Evolutionary conservation across 2,888 invertebrate species (phyloP).

Genomic region (Drosophila kanekoi): DNA sequence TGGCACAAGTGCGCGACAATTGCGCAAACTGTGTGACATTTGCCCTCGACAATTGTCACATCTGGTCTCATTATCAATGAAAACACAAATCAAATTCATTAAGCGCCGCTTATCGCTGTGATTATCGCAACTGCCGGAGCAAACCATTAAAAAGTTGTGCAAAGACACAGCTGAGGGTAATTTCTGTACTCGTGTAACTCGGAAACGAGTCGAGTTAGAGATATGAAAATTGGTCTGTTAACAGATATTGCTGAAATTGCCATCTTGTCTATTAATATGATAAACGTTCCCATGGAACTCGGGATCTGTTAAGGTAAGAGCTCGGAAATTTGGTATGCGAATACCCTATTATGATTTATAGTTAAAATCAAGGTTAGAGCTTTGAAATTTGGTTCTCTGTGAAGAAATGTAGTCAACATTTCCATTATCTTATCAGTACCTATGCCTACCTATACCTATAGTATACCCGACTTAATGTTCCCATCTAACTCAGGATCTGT

Average conservation of each 20-base stretch:
- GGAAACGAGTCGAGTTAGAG: background rate
- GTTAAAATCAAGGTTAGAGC: background rate
- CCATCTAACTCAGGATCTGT: no score
- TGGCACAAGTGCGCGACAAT: constrained; percentile 39
- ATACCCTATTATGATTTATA: background rate
- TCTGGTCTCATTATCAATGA: constrained; percentile 37
- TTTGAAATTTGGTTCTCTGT: background rate
- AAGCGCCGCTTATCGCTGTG: constrained; percentile 9
- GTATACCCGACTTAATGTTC: no score
- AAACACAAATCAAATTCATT: constrained; percentile 34
- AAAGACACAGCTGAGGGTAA: background rate
- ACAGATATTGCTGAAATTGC: background rate
- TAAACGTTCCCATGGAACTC: background rate
- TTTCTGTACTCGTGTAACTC: background rate
- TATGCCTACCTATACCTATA: no score
- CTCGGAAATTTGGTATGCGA: background rate
- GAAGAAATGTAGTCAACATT: no score
- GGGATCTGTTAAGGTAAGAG: background rate
- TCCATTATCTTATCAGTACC: no score
- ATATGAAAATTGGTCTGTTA: background rate
- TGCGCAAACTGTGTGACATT: constrained; percentile 40
- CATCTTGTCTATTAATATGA: background rate
- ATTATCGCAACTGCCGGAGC: constrained; percentile 18
- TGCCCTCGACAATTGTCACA: constrained; percentile 37
- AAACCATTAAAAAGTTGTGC: constrained; percentile 1